Base-by-base conservation (phyloP, 2,888 invertebrate species). In the Dryomyza anilis region DNA sequence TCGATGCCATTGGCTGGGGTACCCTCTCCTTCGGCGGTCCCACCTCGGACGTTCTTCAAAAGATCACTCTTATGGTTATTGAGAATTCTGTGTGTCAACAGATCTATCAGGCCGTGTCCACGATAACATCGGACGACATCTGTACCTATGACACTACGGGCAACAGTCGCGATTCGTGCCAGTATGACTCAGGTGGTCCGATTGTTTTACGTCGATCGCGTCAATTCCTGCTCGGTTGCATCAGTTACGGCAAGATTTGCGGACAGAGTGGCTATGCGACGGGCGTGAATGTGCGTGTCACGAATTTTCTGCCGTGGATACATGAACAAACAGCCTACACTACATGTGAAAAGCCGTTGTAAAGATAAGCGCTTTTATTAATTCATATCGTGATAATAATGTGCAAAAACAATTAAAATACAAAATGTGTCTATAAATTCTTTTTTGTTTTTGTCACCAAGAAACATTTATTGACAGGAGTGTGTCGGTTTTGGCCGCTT, bases 281-380 rank as follows among this genome's bases (percentile, higher is more conserved):
- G 3, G 85, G 85, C 2, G 81, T 88, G 0, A 88, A 88, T 74
- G 86, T 86, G 0, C 83, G 87, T 52, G 80, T 88, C 0, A 84
- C 86, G 1, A 76, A 83, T 0, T 87, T 82, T 72, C 53, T 88
- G 0, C 67, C 76, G 23, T 89, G 89, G 88, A 86, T 89, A 62
- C 55, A 67, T 0, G 46, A 68, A n/a, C 71, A 71, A 12, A 73
- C 70, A 6, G 70, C 66, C 0, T 30, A 70, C 25, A 50, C 74
- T n/a, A 72, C 73, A 0, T 79, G 78, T 57, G 57, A 7, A 10
- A 48, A 48, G 48, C 14, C 48, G 5, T 12, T 48, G 12, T 21
- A 48, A n/a, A n/a, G n/a, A n/a, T n/a, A n/a, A n/a, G n/a, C n/a
- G n/a, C n/a, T n/a, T n/a, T n/a, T n/a, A n/a, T n/a, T n/a, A n/a